phyloP scores from a whole-genome alignment of 2,888 invertebrate genomes.

The Sarcophaga subvicina region DNA sequence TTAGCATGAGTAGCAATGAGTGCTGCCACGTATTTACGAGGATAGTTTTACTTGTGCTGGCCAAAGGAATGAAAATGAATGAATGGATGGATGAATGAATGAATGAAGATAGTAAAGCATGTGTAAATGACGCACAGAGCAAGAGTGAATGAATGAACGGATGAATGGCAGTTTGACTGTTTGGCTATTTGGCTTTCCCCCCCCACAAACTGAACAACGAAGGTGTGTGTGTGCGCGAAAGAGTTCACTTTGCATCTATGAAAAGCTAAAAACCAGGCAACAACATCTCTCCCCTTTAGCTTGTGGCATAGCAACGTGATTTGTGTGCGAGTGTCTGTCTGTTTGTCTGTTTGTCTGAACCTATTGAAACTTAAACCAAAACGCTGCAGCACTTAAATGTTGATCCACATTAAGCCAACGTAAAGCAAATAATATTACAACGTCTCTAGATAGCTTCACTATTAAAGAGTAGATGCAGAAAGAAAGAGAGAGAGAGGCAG shows the following conservation, averaged over 20 bases:
- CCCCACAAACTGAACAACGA: no score
- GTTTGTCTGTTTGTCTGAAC: not conserved
- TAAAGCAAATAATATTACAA: conserved; percentile 30
- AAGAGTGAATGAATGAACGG: not conserved
- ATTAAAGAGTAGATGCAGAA: not conserved
- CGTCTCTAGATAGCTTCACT: not conserved
- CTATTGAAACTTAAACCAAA: conserved; percentile 19
- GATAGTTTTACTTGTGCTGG: conserved; percentile 19
- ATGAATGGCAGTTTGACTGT: not conserved
- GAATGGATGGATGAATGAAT: conserved; percentile 13
- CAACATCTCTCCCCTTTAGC: not conserved
- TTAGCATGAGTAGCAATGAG: conserved; percentile 41
- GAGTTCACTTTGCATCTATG: no score
- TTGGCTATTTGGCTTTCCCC: not conserved
- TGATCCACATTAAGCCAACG: conserved; percentile 56
- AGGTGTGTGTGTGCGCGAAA: no score
- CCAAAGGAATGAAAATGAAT: not conserved
- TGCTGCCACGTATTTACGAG: conserved; percentile 29
- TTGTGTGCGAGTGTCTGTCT: not conserved
- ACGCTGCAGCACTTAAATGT: conserved; percentile 44
- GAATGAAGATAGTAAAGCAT: not conserved
- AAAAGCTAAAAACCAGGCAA: not conserved
- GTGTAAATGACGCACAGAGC: not conserved
- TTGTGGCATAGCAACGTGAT: no score
- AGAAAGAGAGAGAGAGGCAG: not conserved